Base-by-base conservation (phyloP, 2,113 vertebrate species). In the Labeo catla region DNA sequence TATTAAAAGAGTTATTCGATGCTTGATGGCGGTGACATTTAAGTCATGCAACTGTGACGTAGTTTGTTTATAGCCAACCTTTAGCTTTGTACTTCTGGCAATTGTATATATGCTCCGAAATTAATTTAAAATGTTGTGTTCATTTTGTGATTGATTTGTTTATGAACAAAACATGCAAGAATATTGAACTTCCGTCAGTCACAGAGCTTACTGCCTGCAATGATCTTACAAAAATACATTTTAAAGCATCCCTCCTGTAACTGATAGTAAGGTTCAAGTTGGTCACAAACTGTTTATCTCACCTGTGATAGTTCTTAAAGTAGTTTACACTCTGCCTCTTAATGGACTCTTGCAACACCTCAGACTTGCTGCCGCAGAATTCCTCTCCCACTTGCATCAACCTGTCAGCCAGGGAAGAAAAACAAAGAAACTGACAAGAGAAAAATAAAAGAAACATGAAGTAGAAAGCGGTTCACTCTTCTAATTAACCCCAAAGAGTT, bases 291-390 rank as follows among this genome's bases (percentile, higher is more conserved):
- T 12, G 12, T 6, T 21, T 72, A 4, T 86, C 93, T 95, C 88
- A 99, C 98, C 98, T 98, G 95, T 99, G 98, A 91, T 99, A 99
- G 86, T 98, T 98, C 90, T 98, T 99, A 89, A 99, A 99, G 93
- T 99, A 99, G 94, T 99, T 99, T 76, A 99, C 93, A 15, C 98
- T 99, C 93, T 99, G 98, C 82, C 95, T 97, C 92, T 98, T 96
- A 92, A 99, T 98, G 45, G 98, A 99, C 88, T 99, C 98, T 92
- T 99, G 98, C 90, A 99, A 95, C 88, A 98, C 97, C 92, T 99
- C 98, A 8, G 98, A 99, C 89, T 95, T 98, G 89, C 98, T 99
- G 91, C 97, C 96, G 87, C 98, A 99, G 93, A 99, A 99, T 92
- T 99, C 97, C 92, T 99, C 97, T 49, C 98, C 98, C 90, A 99